Base-by-base conservation (phyloP, 1,140 invertebrate genomes). In the Drosophila watanabei region DNA sequence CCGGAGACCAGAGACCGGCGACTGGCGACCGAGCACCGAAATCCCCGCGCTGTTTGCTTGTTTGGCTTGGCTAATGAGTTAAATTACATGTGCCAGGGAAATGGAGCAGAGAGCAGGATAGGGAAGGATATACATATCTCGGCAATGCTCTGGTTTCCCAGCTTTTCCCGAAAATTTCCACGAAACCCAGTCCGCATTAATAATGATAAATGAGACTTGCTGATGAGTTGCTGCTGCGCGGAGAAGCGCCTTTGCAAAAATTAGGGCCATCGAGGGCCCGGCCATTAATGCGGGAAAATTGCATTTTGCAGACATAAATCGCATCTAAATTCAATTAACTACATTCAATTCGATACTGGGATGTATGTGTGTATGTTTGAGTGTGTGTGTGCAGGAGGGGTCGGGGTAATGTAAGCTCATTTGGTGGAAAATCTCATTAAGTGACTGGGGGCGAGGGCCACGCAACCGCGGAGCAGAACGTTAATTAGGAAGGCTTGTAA, bases 31-130 rank as follows among this genome's bases (percentile, higher is more conserved):
- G 20, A 18, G 16, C 7, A 18, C 4, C 35, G 18, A 16, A 37
- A 33, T 57, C 24, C 41, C 43, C 16, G 16, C 60, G 10, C n/a
- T 56, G 68, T 82, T 80, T 70, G 56, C 68, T 59, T 73, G 48
- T 73, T 78, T 46, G 58, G 54, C 52, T 70, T 45, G 60, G 43
- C 63, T 87, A 82, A 85, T 82, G 79, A 87, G 83, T 79, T 73
- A 49, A 82, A 79, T 86, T 85, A 79, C 82, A 82, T 86, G 75
- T 75, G 52, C 62, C 58, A 52, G 13, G 24, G 46, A 48, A 48
- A 46, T 46, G 45, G 11, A 13, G 18, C 8, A 13, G 18, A 13
- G 7, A 5, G 3, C 20, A 32, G 28, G 16, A 13, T 2, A 9
- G 6, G 20, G 16, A 9, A 20, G 46, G 37, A 13, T 57, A 30